These are phyloP conservation scores for Phalangium opilio DNA, from an alignment of 2,888 invertebrate genomes.

Conservation along the genomic window DNA sequence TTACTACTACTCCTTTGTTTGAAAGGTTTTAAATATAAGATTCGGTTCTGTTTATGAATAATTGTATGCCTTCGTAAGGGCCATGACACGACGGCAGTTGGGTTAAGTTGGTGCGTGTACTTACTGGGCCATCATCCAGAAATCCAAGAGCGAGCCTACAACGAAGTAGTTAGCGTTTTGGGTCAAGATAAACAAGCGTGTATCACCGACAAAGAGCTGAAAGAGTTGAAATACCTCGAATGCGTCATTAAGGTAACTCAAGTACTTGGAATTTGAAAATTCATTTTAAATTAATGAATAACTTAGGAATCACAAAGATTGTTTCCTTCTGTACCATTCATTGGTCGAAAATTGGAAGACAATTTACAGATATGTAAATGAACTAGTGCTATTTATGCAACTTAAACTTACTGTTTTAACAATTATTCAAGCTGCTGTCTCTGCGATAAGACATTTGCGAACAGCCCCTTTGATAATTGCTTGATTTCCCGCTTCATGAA, in stretches of 20 bases:
- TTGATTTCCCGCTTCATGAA: too few relatives aligned
- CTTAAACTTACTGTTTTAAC: too few relatives aligned
- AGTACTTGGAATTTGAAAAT: too few relatives aligned
- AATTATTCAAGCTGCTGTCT: too few relatives aligned
- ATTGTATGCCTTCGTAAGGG: too few relatives aligned
- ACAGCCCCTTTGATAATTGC: too few relatives aligned
- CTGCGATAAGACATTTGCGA: too few relatives aligned
- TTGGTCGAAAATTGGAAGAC: slow-evolving; percentile 13
- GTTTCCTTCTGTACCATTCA: slow-evolving; percentile 16
- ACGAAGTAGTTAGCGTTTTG: slow-evolving; percentile 45
- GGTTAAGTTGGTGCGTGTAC: slow-evolving; percentile 60
- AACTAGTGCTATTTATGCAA: too few relatives aligned
- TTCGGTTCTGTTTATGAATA: too few relatives aligned
- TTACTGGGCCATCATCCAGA: slow-evolving; percentile 42
- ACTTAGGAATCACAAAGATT: slow-evolving; percentile 16
- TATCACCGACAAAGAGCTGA: slow-evolving; percentile 19
- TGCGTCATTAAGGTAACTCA: slow-evolving; percentile 16
- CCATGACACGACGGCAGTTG: slow-evolving; percentile 52
- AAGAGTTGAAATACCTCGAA: slow-evolving; percentile 16
- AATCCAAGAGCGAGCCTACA: slow-evolving; percentile 44
- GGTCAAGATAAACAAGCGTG: slow-evolving; percentile 5
- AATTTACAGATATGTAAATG: slow-evolving; percentile 16
- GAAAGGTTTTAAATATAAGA: too few relatives aligned
- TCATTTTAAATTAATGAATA: too few relatives aligned
- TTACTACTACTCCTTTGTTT: too few relatives aligned